Percentiles rank a stretch among this genome's conserved stretches.
These are phyloP conservation scores for Eupeodes luniger DNA, from an alignment of 2,888 invertebrate species.

Conservation along the genomic window DNA sequence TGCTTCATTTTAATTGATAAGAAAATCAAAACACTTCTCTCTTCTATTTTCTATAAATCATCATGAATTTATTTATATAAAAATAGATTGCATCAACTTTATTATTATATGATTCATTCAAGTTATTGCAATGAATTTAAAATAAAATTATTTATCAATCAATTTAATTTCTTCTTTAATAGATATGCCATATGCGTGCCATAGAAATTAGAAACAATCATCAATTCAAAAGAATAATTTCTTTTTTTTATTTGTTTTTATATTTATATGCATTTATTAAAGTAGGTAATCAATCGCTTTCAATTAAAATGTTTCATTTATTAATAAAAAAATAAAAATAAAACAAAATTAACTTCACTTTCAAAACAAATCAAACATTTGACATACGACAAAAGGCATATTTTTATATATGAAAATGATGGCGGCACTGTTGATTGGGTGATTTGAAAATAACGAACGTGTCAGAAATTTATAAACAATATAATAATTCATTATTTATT, in stretches of 20 bases:
- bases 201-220: neutral
- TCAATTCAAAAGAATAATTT: conserved; percentile 17
- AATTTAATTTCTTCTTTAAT: conserved; percentile 19
- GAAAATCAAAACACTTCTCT: neutral
- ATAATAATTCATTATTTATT: neutral
- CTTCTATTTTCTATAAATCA: neutral
- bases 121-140: conserved; percentile 5
- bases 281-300: conserved; percentile 53
- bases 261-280: conserved; percentile 31
- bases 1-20: neutral
- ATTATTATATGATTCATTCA: conserved; percentile 21
- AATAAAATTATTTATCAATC: conserved; percentile 22
- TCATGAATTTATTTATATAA: neutral
- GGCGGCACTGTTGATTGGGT: conserved; percentile 1
- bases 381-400: conserved; percentile 45
- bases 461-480: conserved; percentile 13
- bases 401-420: conserved; percentile 37
- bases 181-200: neutral
- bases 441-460: conserved; percentile 21
- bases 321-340: too few relatives aligned
- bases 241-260: neutral
- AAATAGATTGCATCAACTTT: conserved; percentile 20
- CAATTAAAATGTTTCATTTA: conserved; percentile 54
- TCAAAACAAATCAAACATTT: conserved; percentile 54
- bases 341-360: conserved; percentile 36